Base-by-base conservation (phyloP, 2,888 invertebrate species). In the Macaria liturata region DNA sequence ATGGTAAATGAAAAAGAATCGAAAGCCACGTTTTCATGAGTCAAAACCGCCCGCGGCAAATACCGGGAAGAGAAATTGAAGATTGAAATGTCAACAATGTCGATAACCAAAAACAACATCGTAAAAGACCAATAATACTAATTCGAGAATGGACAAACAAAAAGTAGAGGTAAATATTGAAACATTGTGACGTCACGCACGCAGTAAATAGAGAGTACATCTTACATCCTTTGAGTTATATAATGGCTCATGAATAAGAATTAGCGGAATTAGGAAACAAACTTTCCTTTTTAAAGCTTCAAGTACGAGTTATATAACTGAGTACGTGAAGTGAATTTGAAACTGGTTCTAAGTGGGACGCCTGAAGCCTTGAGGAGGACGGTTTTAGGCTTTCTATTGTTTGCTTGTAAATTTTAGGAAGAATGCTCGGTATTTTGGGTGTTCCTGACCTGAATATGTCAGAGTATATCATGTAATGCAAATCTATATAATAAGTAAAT, bases 241-340 rank as follows among this genome's bases (percentile, higher is more conserved):
- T 57, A 62, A 64, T 46, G 31, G 45, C 49, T 53, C 48, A 60
- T 61, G 65, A 62, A 62, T 60, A 57, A 58, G 46, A 54, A 58
- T 59, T 45, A 55, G 40, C 49, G 48, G 57, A 55, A 59, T 66
- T 57, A 54, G 55, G 63, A 59, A 62, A 59, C 60, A 44, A 44
- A 62, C 65, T 67, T 65, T 67, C 65, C 58, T 63, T 62, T 67
- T 61, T 65, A 60, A 62, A 61, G 62, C 59, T 62, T 59, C 54
- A 61, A 57, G 57, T 54, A 32, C 53, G 7, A 52, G 44, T 61
- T 57, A 61, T 45, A 43, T 61, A 67, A 67, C 40, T 32, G 31
- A 20, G 54, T 44, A 51, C 50, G 53, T 7, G 49, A 46, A 44
- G 46, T 49, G 58, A 58, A 63, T 65, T 58, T 60, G 7, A 63